Evolutionary conservation across 2,113 vertebrate genomes (phyloP).

Genomic region (Mormoops blainvillei): DNA sequence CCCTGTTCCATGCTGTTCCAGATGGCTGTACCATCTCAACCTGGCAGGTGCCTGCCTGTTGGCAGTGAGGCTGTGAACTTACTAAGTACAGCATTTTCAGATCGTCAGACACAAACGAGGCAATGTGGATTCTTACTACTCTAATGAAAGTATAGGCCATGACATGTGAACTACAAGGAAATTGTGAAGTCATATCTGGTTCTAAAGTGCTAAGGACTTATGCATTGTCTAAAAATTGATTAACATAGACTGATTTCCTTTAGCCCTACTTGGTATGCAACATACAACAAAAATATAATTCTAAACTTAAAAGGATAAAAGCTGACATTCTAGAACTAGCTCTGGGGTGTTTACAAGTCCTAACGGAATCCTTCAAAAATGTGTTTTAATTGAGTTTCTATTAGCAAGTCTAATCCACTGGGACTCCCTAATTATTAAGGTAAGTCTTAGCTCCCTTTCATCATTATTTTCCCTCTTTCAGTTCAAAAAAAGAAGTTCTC

Average conservation of each 20-base stretch:
- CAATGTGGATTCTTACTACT: background rate
- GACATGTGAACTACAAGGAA: background rate
- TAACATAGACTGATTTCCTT: background rate
- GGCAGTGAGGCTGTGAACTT: conserved; percentile 49
- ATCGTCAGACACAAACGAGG: conserved; percentile 36
- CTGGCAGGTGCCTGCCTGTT: conserved; percentile 52
- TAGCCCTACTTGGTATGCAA: conserved; percentile 33
- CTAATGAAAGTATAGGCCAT: background rate
- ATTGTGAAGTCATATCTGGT: background rate
- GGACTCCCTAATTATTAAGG: conserved; percentile 55
- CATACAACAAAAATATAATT: conserved; percentile 44
- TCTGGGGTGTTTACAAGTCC: conserved; percentile 42
- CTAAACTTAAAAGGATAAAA: conserved; percentile 40
- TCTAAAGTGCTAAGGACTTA: background rate
- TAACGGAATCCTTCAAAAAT: conserved; percentile 50
- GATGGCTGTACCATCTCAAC: conserved; percentile 53
- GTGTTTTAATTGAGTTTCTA: conserved; percentile 61
- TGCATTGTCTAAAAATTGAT: conserved; percentile 4
- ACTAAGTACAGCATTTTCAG: conserved; percentile 32
- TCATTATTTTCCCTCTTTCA: conserved; percentile 59
- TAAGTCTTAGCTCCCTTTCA: conserved; percentile 48
- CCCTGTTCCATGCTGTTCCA: conserved; percentile 46
- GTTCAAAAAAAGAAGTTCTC: conserved; percentile 27
- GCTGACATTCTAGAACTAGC: conserved; percentile 40
- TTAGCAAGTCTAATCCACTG: conserved; percentile 52